Evolutionary conservation across 2,888 invertebrate species (phyloP), one percentile per base, ranked within the genome.

Genomic region (Operophtera brumata): DNA sequence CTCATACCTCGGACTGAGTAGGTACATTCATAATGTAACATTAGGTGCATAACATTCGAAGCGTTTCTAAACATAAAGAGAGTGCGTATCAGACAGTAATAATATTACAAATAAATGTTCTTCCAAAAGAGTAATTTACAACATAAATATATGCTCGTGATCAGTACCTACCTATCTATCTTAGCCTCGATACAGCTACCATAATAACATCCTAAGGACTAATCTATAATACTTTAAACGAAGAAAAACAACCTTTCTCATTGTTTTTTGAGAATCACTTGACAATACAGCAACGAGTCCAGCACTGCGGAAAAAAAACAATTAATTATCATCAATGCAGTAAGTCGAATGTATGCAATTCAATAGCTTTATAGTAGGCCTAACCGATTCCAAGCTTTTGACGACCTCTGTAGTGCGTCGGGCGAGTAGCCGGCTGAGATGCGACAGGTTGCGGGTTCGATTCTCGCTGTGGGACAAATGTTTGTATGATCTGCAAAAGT

Each of bases 271-370:
- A 90, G 82, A 68, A 90, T 87, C 82, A 89, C 87, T 67, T 90
- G 89, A 64, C 88, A 89, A 73, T 88, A 89, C 53, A 88, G 81
- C 67, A 86, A 86, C 73, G 89, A 88, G 80, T 90, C 89, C 74
- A 89, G 50, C 72, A 90, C 89, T 90, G 20, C 4, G 87, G 32
- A 84, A 87, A 54, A 55, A 51, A 66, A 67, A 40, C 32, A 55
- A 45, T 6, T 9, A 20, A 3, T 20, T 20, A 20, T 2, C 20
- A 3, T 3, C 20, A 20, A 2, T 20, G 4, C 20, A 56, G 28
- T 12, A 42, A 20, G 10, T 41, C 32, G 47, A 35, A 52, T 14
- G 42, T 28, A 12, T 25, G 45, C 34, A 9, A 10, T 30, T 30
- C 8, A 2, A 1, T 11, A 10, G n/a, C 12, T 6, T 11, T 2